A percentile compares a stretch with the other conserved stretches of the same genome.
Evolutionary conservation across 2,797 vertebrate species (phyloP).

Genomic region (Sebastes goodei): DNA sequence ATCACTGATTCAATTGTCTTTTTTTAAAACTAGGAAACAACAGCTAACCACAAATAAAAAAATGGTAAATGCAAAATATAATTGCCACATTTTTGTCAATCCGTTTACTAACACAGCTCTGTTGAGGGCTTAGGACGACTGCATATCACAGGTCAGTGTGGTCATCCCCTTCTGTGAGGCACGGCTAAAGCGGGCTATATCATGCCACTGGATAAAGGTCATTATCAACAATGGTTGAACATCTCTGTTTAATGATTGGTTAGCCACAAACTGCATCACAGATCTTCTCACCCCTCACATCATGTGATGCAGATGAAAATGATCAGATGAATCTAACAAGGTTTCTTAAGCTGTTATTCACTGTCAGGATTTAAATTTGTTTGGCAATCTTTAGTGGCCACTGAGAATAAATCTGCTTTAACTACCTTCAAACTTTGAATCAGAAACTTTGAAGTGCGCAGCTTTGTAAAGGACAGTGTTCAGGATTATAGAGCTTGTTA

Average conservation of each 20-base stretch:
- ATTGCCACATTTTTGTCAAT: not conserved
- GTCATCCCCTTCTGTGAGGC: too few relatives aligned
- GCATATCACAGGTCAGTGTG: too few relatives aligned
- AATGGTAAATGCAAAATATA: not conserved
- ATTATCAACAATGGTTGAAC: not conserved
- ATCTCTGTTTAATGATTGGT: not conserved
- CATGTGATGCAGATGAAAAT: not conserved
- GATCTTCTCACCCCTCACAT: not conserved
- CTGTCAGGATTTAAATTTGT: not conserved
- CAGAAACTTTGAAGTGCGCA: too few relatives aligned
- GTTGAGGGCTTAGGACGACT: too few relatives aligned
- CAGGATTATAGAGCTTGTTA: not conserved
- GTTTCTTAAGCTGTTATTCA: not conserved
- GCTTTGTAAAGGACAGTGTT: not conserved
- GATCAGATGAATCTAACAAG: not conserved
- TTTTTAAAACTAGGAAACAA: not conserved
- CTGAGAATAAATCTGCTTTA: not conserved
- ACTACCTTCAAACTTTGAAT: not conserved
- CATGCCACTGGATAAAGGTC: not conserved
- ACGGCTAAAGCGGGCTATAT: not conserved
- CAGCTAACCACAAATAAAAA: not conserved
- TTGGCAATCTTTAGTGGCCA: not conserved
- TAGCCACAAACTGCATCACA: not conserved
- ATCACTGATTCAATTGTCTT: not conserved
- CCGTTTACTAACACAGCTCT: too few relatives aligned